These are phyloP conservation scores for Chironex yamaguchii DNA, from an alignment of 30 jellyfish, hydroid and myxozoan species.

Conservation along the genomic window DNA sequence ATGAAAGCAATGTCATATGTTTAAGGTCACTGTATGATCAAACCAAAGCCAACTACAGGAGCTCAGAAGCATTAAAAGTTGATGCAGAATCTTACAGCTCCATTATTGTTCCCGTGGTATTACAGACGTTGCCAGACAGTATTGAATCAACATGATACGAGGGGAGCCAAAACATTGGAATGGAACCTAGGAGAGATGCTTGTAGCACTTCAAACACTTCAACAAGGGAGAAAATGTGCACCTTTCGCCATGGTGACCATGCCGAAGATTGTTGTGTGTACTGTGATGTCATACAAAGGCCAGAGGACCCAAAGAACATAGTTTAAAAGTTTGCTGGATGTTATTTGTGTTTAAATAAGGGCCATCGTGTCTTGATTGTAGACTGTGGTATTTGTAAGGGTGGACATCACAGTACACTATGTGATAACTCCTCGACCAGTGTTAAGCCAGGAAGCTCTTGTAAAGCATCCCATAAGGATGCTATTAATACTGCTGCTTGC, in stretches of 20 bases:
- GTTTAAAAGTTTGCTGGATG: conserved; percentile 9
- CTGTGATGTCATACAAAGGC: neutral
- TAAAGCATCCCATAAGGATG: neutral
- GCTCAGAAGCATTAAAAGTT: conserved; percentile 10
- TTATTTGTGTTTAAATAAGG: conserved; percentile 1
- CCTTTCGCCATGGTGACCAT: neutral
- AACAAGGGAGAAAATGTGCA: neutral
- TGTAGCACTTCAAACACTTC: too few relatives aligned
- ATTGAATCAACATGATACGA: neutral
- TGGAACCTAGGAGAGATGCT: too few relatives aligned
- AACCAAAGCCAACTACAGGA: neutral
- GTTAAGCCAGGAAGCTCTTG: neutral
- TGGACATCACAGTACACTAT: neutral
- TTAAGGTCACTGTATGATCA: too few relatives aligned
- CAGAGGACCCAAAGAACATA: neutral
- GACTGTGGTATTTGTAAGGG: neutral
- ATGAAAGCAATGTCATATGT: too few relatives aligned
- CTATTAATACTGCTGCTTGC: too few relatives aligned
- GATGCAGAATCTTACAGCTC: neutral
- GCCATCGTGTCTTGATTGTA: neutral
- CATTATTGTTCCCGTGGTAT: conserved; percentile 7
- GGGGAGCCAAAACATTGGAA: neutral
- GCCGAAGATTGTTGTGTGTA: conserved; percentile 6
- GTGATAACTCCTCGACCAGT: neutral
- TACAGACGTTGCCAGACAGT: conserved; percentile 5